phyloP scores from a whole-genome alignment of 2,113 vertebrate genomes.

The Myotis brandtii region DNA sequence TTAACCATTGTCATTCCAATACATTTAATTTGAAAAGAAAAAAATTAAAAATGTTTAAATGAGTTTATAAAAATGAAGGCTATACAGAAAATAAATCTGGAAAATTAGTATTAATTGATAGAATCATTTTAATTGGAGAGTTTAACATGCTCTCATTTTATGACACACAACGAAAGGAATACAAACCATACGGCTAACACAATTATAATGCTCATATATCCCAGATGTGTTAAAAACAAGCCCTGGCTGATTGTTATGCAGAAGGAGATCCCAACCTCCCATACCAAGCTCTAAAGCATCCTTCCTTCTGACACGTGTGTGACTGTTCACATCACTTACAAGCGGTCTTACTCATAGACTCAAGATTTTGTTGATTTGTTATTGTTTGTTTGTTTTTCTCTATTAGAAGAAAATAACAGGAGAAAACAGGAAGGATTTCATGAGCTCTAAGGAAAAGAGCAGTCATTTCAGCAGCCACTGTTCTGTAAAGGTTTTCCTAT shows the following conservation, averaged over 20 bases:
- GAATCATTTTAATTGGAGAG: neutral
- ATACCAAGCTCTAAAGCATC: neutral
- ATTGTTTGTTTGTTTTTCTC: neutral
- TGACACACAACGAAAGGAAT: neutral
- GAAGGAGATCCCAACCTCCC: neutral
- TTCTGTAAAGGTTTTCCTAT: neutral
- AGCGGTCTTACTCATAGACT: neutral
- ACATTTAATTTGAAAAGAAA: neutral
- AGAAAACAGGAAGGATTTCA: neutral
- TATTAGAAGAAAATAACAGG: neutral
- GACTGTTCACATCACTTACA: neutral
- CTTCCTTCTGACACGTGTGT: neutral
- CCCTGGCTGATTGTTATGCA: neutral
- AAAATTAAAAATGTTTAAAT: neutral
- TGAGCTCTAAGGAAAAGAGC: neutral
- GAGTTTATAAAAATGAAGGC: neutral
- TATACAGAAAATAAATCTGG: neutral
- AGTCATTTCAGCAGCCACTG: neutral
- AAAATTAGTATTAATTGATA: neutral
- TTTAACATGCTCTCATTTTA: neutral
- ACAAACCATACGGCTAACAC: neutral
- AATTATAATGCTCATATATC: neutral
- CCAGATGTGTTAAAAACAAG: neutral
- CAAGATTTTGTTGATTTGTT: neutral
- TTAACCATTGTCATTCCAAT: neutral